Evolutionary conservation across 2,113 vertebrate genomes (phyloP).

Genomic region (Oreocharis arfaki): DNA sequence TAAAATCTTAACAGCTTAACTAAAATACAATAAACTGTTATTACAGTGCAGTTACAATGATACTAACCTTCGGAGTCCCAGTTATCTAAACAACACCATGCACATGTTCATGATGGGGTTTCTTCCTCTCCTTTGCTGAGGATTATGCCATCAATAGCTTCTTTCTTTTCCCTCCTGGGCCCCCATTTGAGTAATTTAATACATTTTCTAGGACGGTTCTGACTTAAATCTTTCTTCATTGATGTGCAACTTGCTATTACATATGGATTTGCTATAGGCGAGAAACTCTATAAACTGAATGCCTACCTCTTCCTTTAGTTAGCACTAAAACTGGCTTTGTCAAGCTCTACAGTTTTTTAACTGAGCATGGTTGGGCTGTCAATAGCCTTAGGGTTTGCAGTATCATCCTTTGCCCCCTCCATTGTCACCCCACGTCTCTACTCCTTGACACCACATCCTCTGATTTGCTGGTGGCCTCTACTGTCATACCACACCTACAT

Average conservation of each 20-base stretch:
- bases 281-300: background rate
- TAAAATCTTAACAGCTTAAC: background rate
- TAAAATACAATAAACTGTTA: conserved; percentile 7
- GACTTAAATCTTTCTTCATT: background rate
- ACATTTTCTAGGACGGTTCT: background rate
- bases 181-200: background rate
- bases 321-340: background rate
- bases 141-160: background rate
- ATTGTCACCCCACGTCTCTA: background rate
- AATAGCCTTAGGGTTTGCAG: background rate
- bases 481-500: background rate
- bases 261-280: background rate
- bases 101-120: background rate
- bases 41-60: background rate
- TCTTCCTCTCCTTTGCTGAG: background rate
- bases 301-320: background rate
- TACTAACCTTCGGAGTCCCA: background rate
- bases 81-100: background rate
- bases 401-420: background rate
- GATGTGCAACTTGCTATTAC: background rate
- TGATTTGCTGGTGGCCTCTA: background rate
- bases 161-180: background rate
- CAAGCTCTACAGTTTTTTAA: background rate
- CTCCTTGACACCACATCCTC: background rate
- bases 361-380: background rate